Base-by-base conservation (phyloP, 2,797 vertebrate species). In the Cygnus olor region DNA sequence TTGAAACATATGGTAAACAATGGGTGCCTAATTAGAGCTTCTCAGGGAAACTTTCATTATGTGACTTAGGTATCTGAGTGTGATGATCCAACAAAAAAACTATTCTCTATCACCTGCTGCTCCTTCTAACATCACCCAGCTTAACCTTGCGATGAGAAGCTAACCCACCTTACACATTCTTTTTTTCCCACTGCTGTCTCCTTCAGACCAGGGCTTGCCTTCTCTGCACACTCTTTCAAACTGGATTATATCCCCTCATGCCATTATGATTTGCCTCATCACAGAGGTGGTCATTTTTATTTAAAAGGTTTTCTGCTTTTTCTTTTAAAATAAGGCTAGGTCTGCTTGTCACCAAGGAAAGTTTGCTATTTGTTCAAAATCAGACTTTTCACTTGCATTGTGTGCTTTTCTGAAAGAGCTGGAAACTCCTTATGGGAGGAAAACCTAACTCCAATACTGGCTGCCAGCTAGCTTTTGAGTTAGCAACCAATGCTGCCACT, bases 191-290 rank as follows among this genome's bases (percentile, higher is more conserved):
- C 18, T 36, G n/a, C 32, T 61, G 28, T 3, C 11, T 38, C 38
- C 30, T 21, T 28, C 30, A 6, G 7, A 1, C 1, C 0, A 0
- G 54, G 34, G 25, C 38, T 70, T 30, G 18, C 10, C 32, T 60
- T 51, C 81, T 1, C 44, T 34, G 34, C 1, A 0, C 1, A 24
- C 11, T 68, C 57, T 38, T 66, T 15, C 82, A 11, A 20, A 10
- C 38, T 24, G 27, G 49, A 9, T 14, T 27, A 47, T 66, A 16
- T 21, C 32, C 38, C 38, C 44, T 68, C 21, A 0, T 1, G 1
- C 13, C 7, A 1, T 14, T 40, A 9, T 3, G 22, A 7, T 3
- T 36, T 11, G 27, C n/a, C 14, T 28, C 60, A 40, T 18, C 1
- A 0, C 3, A 4, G 14, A 60, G 11, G 11, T 40, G 45, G 10